phyloP scores from a whole-genome alignment of 2,113 vertebrate species.

The Dasyornis broadbenti region DNA sequence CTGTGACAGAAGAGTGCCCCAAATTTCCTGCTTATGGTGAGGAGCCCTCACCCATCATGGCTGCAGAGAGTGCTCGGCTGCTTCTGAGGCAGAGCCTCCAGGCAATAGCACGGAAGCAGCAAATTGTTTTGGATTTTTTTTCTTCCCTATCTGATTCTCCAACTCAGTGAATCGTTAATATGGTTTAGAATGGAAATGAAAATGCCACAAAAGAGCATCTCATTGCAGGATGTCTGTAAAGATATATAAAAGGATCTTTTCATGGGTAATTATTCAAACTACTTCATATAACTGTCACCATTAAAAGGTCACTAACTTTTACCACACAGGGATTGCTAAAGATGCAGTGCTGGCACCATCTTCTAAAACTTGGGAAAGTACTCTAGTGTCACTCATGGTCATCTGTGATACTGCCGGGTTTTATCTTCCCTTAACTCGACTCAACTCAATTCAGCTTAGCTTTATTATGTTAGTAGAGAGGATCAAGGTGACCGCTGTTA shows the following conservation, averaged over 20 bases:
- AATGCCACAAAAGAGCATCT: slow-evolving; percentile 67
- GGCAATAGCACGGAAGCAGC: slow-evolving; percentile 2
- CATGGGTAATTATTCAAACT: slow-evolving; percentile 58
- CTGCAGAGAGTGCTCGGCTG: not conserved
- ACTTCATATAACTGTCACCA: slow-evolving; percentile 61
- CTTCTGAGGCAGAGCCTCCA: not conserved
- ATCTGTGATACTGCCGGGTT: not conserved
- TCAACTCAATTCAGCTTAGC: not conserved
- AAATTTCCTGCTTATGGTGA: not conserved
- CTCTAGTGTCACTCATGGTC: not conserved
- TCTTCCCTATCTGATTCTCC: not conserved
- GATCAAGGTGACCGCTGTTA: not conserved
- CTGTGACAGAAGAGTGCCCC: not conserved
- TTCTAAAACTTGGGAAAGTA: not conserved
- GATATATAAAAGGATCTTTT: slow-evolving; percentile 60
- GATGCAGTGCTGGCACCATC: not conserved
- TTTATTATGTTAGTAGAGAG: not conserved
- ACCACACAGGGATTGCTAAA: not conserved
- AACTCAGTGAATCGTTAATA: slow-evolving; percentile 53
- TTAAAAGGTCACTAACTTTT: slow-evolving; percentile 66
- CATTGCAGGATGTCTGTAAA: slow-evolving; percentile 51
- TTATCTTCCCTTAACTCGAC: not conserved
- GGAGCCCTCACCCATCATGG: not conserved
- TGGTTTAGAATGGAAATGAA: slow-evolving; percentile 58
- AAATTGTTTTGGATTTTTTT: not conserved